phyloP scores from a whole-genome alignment of 2,888 invertebrate genomes.

The Bedellia somnulentella region DNA sequence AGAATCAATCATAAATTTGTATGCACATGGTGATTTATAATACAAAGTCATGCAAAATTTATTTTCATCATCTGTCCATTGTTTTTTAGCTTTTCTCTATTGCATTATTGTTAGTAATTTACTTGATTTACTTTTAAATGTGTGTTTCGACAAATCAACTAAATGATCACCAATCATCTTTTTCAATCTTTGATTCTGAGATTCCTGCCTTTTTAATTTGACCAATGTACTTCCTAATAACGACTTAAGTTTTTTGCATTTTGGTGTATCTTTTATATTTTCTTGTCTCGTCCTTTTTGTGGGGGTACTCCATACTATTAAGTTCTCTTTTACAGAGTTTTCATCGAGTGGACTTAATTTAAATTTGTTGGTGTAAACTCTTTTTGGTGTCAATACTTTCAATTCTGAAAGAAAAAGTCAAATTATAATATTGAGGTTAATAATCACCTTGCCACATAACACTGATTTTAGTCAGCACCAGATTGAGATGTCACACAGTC shows the following conservation, averaged over 20 bases:
- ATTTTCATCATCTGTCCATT: slow-evolving; percentile 10
- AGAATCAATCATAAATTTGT: slow-evolving; percentile 7
- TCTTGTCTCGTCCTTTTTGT: background rate
- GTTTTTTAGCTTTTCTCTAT: slow-evolving; percentile 7
- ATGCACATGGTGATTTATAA: slow-evolving; percentile 10
- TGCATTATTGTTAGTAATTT: slow-evolving; percentile 12
- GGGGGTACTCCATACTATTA: background rate
- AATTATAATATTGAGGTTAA: no score
- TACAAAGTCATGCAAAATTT: slow-evolving; percentile 10
- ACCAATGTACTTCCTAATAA: background rate
- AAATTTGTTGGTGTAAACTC: background rate
- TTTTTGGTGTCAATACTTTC: slow-evolving; percentile 2
- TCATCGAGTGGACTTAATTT: background rate
- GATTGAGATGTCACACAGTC: no score
- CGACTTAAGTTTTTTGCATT: background rate
- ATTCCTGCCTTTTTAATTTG: background rate
- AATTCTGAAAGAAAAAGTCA: no score
- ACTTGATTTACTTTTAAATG: slow-evolving; percentile 26
- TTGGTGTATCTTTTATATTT: background rate
- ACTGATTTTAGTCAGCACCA: no score
- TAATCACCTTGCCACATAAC: no score
- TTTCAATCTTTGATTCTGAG: background rate
- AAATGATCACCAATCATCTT: no score
- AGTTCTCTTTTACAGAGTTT: background rate
- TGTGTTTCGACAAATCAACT: no score